Percentiles rank a stretch among this genome's conserved stretches.
phyloP scores from a whole-genome alignment of 2,797 vertebrate species.

The Eleutherodactylus coqui region DNA sequence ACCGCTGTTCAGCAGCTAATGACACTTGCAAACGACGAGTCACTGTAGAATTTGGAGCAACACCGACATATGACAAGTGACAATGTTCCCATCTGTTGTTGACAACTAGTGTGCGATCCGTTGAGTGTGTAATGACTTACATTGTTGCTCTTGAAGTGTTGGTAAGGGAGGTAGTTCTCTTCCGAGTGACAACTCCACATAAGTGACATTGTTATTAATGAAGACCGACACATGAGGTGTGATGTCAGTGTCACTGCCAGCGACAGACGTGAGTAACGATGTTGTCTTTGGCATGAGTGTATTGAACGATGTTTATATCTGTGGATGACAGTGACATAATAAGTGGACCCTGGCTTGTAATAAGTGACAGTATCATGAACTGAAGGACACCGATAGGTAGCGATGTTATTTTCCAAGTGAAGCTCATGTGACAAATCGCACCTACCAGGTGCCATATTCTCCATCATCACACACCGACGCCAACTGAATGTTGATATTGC shows the following conservation, averaged over 20 bases:
- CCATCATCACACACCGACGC: background rate
- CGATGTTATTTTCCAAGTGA: background rate
- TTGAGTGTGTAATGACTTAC: background rate
- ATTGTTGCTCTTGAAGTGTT: background rate
- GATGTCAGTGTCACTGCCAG: background rate
- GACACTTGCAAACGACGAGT: background rate
- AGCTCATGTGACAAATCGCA: background rate
- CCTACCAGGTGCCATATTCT: background rate
- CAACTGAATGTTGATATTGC: no score
- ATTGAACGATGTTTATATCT: background rate
- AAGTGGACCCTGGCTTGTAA: background rate
- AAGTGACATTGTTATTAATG: background rate
- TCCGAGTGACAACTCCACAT: background rate
- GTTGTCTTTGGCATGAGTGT: background rate
- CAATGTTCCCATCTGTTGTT: slow-evolving; percentile 6
- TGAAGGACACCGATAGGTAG: background rate
- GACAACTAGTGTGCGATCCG: background rate
- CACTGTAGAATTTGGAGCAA: background rate
- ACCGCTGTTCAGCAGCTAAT: background rate
- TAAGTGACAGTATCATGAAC: background rate
- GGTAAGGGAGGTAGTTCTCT: background rate
- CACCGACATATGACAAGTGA: slow-evolving; percentile 18
- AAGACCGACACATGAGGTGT: background rate
- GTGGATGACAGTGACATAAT: background rate
- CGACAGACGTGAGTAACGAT: background rate